Percentiles rank a stretch among this genome's conserved stretches.
Evolutionary conservation across 1,140 invertebrate genomes (phyloP).

Genomic region (Cyphomyrmex costatus): DNA sequence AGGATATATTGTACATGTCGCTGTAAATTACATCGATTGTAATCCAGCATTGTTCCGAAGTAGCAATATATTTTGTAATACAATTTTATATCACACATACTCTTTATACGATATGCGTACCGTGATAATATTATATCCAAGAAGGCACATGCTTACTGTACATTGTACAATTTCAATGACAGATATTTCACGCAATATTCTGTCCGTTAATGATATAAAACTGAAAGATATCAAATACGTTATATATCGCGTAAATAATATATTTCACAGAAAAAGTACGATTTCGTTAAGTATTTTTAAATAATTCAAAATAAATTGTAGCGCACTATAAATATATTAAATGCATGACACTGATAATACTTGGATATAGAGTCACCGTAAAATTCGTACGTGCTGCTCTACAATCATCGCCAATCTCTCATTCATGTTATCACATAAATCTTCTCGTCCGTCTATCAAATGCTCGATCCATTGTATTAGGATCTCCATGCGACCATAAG

Average conservation of each 20-base stretch:
- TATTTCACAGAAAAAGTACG: background rate
- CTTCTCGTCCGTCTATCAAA: conserved; percentile 54
- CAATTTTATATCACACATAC: background rate
- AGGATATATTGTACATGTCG: background rate
- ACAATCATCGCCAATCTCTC: conserved; percentile 75
- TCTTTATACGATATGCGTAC: conserved; percentile 55
- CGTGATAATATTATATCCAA: conserved; percentile 67
- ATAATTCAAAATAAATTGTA: background rate
- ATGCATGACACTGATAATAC: background rate
- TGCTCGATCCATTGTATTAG: conserved; percentile 71
- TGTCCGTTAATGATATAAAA: conserved; percentile 58
- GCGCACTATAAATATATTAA: too few species aligned
- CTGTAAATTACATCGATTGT: background rate
- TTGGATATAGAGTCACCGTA: conserved; percentile 58
- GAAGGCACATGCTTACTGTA: conserved; percentile 64
- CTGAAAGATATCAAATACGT: conserved; percentile 44
- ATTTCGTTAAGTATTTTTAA: background rate
- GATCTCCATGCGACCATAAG: conserved; percentile 77
- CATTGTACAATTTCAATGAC: conserved; percentile 70
- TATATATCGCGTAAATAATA: background rate
- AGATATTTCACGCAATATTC: conserved; percentile 69
- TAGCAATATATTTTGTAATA: conserved; percentile 2
- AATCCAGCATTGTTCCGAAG: background rate
- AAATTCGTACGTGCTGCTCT: conserved; percentile 74
- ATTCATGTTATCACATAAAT: conserved; percentile 49